Base-by-base conservation (phyloP, 2,888 invertebrate genomes). In the Eulithis testata region DNA sequence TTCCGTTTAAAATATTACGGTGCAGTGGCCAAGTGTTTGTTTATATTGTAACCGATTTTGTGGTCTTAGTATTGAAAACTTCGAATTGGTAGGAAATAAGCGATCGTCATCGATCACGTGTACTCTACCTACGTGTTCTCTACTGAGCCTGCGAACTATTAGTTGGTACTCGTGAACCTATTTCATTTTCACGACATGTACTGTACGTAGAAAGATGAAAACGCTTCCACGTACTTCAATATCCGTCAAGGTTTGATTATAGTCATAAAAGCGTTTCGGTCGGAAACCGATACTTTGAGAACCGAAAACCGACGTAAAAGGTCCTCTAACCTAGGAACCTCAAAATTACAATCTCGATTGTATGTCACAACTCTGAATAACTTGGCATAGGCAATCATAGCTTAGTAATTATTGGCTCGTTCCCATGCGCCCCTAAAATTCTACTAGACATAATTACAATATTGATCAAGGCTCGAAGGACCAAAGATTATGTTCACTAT, bases 1-100 rank as follows among this genome's bases (percentile, higher is more conserved):
- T 68, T 52, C 43, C 44, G 49, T 56, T 67, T 57, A 47, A 66
- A 65, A 64, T 64, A 59, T 66, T 59, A 54, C 58, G 56, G 65
- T 65, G 43, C 11, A 40, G 55, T 14, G 60, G 45, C 55, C 60
- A 59, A 59, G 31, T 59, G 51, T 52, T 51, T 58, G 49, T 58
- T 36, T 59, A 27, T 52, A 49, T 37, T 57, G n/a, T 12, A 59
- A 5, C 27, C 27, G 3, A 40, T 12, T 49, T 43, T 50, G 50
- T 43, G 21, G 44, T 27, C 12, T 47, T 14, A 49, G 21, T 44
- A 44, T 44, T 44, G n/a, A 44, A n/a, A 2, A 44, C 44, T n/a
- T 4, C n/a, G 44, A 44, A 11, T 44, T n/a, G 44, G 44, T 44
- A 44, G 8, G 3, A 49, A 49, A 8, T 9, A 40, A 40, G 40